phyloP scores from a whole-genome alignment of 2,113 vertebrate species.

The Apteryx mantelli region DNA sequence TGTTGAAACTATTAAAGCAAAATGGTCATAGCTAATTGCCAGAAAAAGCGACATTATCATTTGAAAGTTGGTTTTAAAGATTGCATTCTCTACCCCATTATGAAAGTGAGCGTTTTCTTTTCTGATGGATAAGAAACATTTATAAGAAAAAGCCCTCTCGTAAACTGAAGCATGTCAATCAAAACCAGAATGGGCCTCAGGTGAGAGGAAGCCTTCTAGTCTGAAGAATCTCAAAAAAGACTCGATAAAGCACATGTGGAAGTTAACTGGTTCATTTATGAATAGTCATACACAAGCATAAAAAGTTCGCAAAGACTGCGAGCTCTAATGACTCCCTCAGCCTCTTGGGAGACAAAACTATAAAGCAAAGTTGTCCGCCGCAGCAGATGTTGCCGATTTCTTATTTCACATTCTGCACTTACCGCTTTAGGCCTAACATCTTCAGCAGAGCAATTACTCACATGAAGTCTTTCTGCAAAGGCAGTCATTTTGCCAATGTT shows the following conservation, averaged over 20 bases:
- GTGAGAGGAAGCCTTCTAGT: not conserved
- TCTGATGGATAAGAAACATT: not conserved
- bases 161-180: not conserved
- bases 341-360: not conserved
- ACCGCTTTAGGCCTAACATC: not conserved
- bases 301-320: not conserved
- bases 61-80: constrained; percentile 7
- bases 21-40: not conserved
- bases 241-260: not conserved
- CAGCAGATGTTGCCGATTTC: not conserved
- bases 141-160: not conserved
- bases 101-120: not conserved
- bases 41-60: constrained; percentile 8
- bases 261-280: not conserved
- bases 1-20: constrained; percentile 38
- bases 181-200: not conserved
- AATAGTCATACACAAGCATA: not conserved
- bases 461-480: not conserved
- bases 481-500: not conserved
- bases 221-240: not conserved
- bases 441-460: not conserved
- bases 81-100: not conserved
- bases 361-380: not conserved
- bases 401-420: not conserved
- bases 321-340: not conserved